Base-by-base conservation (phyloP, 2,888 invertebrate species). In the Yponomeuta plumbellus region DNA sequence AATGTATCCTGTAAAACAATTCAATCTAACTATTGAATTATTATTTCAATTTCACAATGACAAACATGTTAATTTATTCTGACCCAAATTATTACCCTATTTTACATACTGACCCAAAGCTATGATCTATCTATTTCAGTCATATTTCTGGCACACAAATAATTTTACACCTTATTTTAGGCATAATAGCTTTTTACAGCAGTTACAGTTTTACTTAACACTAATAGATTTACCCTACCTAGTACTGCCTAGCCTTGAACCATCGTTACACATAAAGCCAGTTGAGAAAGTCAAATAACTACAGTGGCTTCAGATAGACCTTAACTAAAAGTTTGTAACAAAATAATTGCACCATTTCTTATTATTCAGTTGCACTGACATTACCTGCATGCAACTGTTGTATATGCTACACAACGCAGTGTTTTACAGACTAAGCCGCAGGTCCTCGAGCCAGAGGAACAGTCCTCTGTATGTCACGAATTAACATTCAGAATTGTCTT, bases 401-500 rank as follows among this genome's bases (percentile, higher is more conserved):
- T 44, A 67, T 68, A 66, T 66, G 66, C 39, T 52, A 58, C 23
- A 57, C 57, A 56, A 73, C 70, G 75, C 61, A 84, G 73, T 78
- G 74, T 83, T 52, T 52, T 85, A 85, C 89, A 86, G 84, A 84
- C 81, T 21, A 75, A 73, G 85, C 89, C 82, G 85, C 90, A 88
- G 71, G 87, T 85, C 83, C 88, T 81, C 78, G 80, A 70, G 70
- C 74, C 77, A 65, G 86, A 88, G 86, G 86, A 76, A 89, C 91
- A 91, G 88, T 88, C 85, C 63, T 80, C 76, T 77, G 76, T 81
- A 78, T 89, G 92, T 92, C 92, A 93, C 90, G 91, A 92, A 68
- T 91, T 84, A 62, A 92, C 92, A 81, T 93, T 93, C 70, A 97
- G 86, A 76, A 97, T 96, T 70, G 94, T 94, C 88, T 96, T 96